Base-by-base conservation (phyloP, 2,888 invertebrate species). In the Girardia tigrina region DNA sequence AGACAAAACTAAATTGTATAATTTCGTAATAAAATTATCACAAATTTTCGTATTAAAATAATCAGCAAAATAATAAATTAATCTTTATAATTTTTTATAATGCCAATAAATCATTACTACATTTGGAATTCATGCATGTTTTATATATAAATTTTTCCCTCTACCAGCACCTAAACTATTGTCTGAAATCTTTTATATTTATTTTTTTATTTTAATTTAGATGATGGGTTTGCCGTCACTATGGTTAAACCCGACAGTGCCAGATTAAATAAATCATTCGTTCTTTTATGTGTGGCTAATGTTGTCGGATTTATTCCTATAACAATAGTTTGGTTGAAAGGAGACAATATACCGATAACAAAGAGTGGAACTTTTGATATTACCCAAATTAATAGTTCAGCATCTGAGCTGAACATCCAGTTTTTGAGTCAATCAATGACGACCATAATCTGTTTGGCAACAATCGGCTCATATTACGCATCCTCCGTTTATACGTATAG, bases 391-490 rank as follows among this genome's bases (percentile, higher is more conserved):
- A 56, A 56, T 16, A 56, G 56, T 23, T 20, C 56, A 56, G 23
- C 56, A 56, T 12, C 56, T 56, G 56, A 56, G 23, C 23, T 56
- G n/a, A 56, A 56, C 23, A 56, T 56, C n/a, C 4, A 56, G 23
- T 56, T 23, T 20, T 56, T 56, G n/a, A 56, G 20, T 4, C 56
- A 56, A 23, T 56, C 56, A 20, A 56, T 56, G 56, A 56, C 56
- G n/a, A 56, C 56, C n/a, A 56, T 56, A 56, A 56, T 56, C 23
- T 56, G 56, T 56, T 23, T 20, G 23, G 56, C 56, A 56, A 56
- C 56, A 4, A 12, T 12, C n/a, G 56, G 56, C 4, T 56, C 56
- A 20, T 23, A 56, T 56, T 56, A 20, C 23, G 4, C 56, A 23
- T 56, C 56, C 4, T n/a, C 56, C 6, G 23, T 12, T 4, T 56